Conservation (phyloP, 2,113 vertebrate genomes). For the Nothoprocta perdicaria region DNA sequence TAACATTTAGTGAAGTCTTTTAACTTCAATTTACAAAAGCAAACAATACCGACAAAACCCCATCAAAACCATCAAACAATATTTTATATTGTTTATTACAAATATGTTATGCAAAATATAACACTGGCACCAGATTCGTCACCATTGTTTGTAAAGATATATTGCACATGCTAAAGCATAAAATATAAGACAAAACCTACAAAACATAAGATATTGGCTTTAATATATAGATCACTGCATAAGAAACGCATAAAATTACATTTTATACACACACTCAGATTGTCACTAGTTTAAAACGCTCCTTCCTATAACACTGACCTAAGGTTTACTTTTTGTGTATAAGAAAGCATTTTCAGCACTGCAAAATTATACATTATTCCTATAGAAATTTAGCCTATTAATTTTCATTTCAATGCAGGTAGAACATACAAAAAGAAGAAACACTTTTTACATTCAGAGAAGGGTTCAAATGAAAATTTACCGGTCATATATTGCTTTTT, state of each 20-base stretch:
- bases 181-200: slow-evolving; percentile 78
- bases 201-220: slow-evolving; percentile 76
- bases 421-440: slow-evolving; percentile 69
- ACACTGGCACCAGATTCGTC: slow-evolving; percentile 82
- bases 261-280: slow-evolving; percentile 82
- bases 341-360: slow-evolving; percentile 80
- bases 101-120: slow-evolving; percentile 82
- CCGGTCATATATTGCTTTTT: slow-evolving; percentile 81
- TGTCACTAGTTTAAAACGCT: slow-evolving; percentile 85
- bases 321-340: slow-evolving; percentile 74
- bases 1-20: slow-evolving; percentile 65
- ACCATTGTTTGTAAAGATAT: slow-evolving; percentile 81
- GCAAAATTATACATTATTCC: slow-evolving; percentile 74
- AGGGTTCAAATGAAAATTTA: slow-evolving; percentile 78
- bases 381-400: slow-evolving; percentile 78
- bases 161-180: slow-evolving; percentile 87
- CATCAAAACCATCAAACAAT: slow-evolving; percentile 74
- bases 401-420: slow-evolving; percentile 78
- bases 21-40: slow-evolving; percentile 71
- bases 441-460: slow-evolving; percentile 77
- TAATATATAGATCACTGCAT: slow-evolving; percentile 76
- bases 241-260: slow-evolving; percentile 75
- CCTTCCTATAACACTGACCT: slow-evolving; percentile 84
- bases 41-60: slow-evolving; percentile 77
- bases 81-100: slow-evolving; percentile 78